Evolutionary conservation across 2,797 vertebrate species (phyloP).

Genomic region (Mormyrus proboscirostris): DNA sequence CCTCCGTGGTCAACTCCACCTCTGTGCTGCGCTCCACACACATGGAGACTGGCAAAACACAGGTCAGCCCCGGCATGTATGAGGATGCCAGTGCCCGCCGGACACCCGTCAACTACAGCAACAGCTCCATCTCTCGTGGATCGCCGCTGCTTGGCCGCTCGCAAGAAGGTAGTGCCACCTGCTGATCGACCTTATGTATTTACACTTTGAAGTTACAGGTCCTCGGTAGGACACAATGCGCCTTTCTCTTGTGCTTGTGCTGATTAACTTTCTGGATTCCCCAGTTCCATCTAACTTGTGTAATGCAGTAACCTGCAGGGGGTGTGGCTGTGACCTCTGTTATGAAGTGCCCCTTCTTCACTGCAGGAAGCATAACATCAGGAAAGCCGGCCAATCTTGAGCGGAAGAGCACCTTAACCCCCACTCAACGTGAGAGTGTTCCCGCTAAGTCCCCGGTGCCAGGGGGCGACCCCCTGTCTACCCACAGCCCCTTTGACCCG

Average conservation of each 20-base stretch:
- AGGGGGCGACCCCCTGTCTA: conserved; percentile 72
- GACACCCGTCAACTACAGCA: conserved; percentile 85
- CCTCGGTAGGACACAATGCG: neutral
- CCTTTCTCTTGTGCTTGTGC: neutral
- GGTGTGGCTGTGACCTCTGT: neutral
- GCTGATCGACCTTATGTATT: neutral
- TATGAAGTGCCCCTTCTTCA: neutral
- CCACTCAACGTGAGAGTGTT: conserved; percentile 84
- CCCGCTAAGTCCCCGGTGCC: conserved; percentile 88
- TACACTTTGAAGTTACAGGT: neutral
- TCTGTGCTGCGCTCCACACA: conserved; percentile 91
- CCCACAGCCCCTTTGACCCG: conserved; percentile 89
- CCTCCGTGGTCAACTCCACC: conserved; percentile 86
- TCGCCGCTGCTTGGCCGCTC: conserved; percentile 83
- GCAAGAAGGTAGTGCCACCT: conserved; percentile 67
- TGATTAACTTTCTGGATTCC: neutral
- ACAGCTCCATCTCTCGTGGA: conserved; percentile 77
- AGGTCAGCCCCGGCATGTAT: conserved; percentile 92
- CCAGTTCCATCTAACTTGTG: neutral
- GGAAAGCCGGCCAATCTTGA: conserved; percentile 81
- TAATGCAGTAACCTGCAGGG: neutral
- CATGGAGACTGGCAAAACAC: conserved; percentile 81
- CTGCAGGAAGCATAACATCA: conserved; percentile 68
- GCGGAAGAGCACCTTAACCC: conserved; percentile 84
- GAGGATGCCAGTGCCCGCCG: conserved; percentile 84